Conservation (phyloP, 2,797 vertebrate species). For the Anabacerthia variegaticeps region DNA sequence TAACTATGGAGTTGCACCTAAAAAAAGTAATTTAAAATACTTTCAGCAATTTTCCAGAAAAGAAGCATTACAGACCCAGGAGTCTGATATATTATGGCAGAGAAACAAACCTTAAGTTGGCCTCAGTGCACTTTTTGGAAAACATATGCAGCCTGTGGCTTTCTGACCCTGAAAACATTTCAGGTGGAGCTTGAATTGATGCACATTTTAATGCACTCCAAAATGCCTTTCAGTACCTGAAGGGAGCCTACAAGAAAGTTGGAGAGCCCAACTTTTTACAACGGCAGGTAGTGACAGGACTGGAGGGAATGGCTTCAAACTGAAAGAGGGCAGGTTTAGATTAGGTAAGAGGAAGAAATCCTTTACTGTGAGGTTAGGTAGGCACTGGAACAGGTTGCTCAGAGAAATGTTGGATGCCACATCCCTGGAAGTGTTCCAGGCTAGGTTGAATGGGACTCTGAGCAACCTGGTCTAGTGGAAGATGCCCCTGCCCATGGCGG, state of each 20-base stretch:
- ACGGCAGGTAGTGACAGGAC: not conserved
- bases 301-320: not conserved
- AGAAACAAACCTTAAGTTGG: not conserved
- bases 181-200: not conserved
- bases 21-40: not conserved
- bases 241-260: not conserved
- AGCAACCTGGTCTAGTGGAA: not conserved
- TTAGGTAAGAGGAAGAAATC: not conserved
- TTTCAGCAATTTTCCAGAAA: not conserved
- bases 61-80: not conserved
- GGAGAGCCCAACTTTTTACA: not conserved
- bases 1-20: not conserved
- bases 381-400: not conserved
- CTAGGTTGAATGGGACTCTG: not conserved
- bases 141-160: not conserved
- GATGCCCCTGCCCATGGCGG: not conserved
- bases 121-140: not conserved
- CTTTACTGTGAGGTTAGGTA: not conserved
- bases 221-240: not conserved
- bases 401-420: not conserved
- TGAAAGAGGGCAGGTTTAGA: not conserved
- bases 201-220: not conserved
- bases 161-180: not conserved
- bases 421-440: not conserved
- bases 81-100: fast-evolving